Percentiles rank a stretch among this genome's conserved stretches.
Conservation (phyloP, 2,113 vertebrate genomes). For the Chrysochloris asiatica region DNA sequence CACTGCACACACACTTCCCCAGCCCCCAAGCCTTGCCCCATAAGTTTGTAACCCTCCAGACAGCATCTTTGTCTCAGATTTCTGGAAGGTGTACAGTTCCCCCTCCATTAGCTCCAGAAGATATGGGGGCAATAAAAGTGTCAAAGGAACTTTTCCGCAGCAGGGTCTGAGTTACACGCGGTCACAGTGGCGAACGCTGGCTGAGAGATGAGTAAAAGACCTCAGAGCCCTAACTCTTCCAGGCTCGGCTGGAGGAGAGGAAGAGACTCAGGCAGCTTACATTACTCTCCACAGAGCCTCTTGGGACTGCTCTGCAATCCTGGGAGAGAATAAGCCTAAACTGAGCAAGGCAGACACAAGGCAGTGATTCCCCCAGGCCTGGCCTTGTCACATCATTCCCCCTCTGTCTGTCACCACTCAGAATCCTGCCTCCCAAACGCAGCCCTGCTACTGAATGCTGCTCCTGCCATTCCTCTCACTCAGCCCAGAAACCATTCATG, state of each 20-base stretch:
- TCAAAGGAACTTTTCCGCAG: not conserved
- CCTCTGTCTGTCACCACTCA: not conserved
- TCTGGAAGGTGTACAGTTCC: not conserved
- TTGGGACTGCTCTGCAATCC: rapidly evolving
- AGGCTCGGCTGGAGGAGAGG: not conserved
- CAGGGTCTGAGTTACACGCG: slow-evolving; percentile 27
- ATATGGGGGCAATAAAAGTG: not conserved
- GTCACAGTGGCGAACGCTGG: rapidly evolving
- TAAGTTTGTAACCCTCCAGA: not conserved
- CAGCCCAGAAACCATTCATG: not conserved
- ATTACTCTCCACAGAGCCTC: not conserved
- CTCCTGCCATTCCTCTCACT: not conserved
- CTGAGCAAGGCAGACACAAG: not conserved
- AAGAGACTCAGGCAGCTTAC: not conserved
- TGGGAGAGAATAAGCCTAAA: not conserved
- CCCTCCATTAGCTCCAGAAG: not conserved
- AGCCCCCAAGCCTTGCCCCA: not conserved
- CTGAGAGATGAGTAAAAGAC: not conserved
- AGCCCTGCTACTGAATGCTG: not conserved
- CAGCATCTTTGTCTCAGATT: not conserved
- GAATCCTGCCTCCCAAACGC: not conserved
- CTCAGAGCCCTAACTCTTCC: slow-evolving; percentile 2
- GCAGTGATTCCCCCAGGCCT: not conserved
- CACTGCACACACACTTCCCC: too few relatives aligned
- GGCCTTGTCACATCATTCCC: rapidly evolving